Evolutionary conservation across 2,888 invertebrate genomes (phyloP), one percentile per base, ranked within the genome.

Genomic region (Ferdinandea cuprea): DNA sequence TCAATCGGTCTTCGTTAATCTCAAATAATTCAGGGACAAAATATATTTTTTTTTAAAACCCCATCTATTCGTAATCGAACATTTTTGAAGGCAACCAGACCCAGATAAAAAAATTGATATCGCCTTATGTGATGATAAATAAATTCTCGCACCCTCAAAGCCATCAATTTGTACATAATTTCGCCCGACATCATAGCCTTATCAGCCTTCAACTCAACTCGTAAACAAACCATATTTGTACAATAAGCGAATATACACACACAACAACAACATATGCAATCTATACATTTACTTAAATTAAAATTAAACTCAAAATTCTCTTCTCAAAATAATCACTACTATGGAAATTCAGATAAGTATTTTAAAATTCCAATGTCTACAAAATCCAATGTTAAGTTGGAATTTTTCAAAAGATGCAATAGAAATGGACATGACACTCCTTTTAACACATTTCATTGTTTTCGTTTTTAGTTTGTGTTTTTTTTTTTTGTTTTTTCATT

Each of bases 401-500:
- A 42, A 42, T 58, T 42, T 42, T 25, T 5, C 32, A 5, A 15
- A 58, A 28, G 58, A 58, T 40, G 40, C 32, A 17, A 52, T 19
- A 32, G 11, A 15, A 17, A 52, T 19, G 52, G 11, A 15, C 50
- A 50, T 68, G 68, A 11, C 44, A 58, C 35, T 56, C 35, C 15
- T 68, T 68, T 56, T 35, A 8, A 54, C 42, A 46, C 21, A 32
- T 54, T 30, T 13, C 17, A 42, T 9, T 54, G 54, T 48, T 35
- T 44, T n/a, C n/a, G n/a, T n/a, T n/a, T n/a, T n/a, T 44, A 2
- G 8, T 9, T 37, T 46, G 8, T 5, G 11, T 11, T n/a, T 44
- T 21, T 13, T 61, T 61, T 58, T 69, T 46, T 61, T 58, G 58
- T 46, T 69, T 13, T 58, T 58, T 58, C 6, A 48, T 58, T 61